Conservation (phyloP, 2,888 invertebrate species). For the Caenorhabditis doughertyi region DNA sequence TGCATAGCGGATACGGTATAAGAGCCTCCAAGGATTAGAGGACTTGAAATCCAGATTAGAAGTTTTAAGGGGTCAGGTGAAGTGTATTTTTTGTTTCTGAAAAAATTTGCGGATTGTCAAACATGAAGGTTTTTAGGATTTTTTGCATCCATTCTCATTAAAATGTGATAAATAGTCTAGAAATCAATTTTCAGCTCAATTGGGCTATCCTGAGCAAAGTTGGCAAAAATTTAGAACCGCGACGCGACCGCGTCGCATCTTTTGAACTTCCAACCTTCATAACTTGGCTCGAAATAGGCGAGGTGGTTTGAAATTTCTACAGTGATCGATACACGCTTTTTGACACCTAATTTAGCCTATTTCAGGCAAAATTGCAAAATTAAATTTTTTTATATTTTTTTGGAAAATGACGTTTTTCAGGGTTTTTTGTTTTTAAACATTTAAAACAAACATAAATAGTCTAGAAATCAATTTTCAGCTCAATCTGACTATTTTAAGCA, state of each 20-base stretch:
- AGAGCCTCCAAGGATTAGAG: background rate
- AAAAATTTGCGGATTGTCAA: too few relatives aligned
- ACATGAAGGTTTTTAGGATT: too few relatives aligned
- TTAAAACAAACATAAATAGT: background rate
- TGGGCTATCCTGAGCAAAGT: too few relatives aligned
- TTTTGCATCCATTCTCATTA: background rate
- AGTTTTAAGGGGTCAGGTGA: background rate
- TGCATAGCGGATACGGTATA: background rate
- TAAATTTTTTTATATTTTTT: too few relatives aligned
- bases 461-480: background rate
- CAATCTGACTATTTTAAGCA: background rate
- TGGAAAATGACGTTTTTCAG: too few relatives aligned
- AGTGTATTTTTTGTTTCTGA: background rate
- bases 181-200: constrained; percentile 2
- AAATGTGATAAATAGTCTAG: background rate
- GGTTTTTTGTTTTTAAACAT: background rate
- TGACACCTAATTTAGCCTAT: too few relatives aligned
- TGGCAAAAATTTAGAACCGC: too few relatives aligned
- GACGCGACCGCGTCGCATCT: too few relatives aligned
- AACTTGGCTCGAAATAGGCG: background rate
- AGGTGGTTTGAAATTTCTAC: background rate
- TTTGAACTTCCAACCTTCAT: background rate
- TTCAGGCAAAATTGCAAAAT: too few relatives aligned
- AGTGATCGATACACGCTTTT: background rate
- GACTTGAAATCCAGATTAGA: background rate